These are phyloP conservation scores for Centropus unirufus DNA, from an alignment of 2,113 vertebrate genomes.

Conservation along the genomic window DNA sequence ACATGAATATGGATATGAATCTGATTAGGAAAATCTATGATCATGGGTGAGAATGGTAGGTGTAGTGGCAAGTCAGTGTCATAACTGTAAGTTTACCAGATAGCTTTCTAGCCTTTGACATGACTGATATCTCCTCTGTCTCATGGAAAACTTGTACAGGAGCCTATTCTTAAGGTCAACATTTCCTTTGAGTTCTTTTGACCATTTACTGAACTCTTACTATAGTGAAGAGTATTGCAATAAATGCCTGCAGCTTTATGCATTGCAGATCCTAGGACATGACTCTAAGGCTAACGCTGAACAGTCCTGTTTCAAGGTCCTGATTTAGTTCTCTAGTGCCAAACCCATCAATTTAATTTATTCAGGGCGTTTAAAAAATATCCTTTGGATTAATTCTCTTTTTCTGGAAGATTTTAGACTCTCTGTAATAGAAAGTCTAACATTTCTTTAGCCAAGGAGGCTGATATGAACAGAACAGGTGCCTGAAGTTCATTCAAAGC, in stretches of 20 bases:
- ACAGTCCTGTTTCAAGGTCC: not conserved
- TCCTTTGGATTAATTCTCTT: not conserved
- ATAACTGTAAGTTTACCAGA: not conserved
- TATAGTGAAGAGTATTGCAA: not conserved
- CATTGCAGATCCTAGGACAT: not conserved
- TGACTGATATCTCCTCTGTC: not conserved
- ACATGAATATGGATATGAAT: not conserved
- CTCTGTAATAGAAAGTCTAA: not conserved
- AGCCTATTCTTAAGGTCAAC: not conserved
- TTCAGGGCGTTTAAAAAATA: not conserved
- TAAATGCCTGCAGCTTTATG: not conserved
- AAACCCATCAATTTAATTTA: not conserved
- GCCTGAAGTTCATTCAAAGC: conserved; percentile 50
- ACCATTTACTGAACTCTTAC: conserved; percentile 2
- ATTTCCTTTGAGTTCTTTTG: not conserved
- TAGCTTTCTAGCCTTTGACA: not conserved
- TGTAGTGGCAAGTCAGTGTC: not conserved
- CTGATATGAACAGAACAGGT: not conserved
- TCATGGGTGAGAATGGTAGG: not conserved
- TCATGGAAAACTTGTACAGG: not conserved
- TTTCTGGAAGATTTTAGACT: not conserved
- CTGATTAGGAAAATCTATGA: not conserved
- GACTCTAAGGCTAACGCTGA: not conserved
- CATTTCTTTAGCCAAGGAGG: not conserved
- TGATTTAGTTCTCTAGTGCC: not conserved